These are phyloP conservation scores for Takifugu rubripes DNA, from an alignment of 2,797 vertebrate genomes.

Conservation along the genomic window DNA sequence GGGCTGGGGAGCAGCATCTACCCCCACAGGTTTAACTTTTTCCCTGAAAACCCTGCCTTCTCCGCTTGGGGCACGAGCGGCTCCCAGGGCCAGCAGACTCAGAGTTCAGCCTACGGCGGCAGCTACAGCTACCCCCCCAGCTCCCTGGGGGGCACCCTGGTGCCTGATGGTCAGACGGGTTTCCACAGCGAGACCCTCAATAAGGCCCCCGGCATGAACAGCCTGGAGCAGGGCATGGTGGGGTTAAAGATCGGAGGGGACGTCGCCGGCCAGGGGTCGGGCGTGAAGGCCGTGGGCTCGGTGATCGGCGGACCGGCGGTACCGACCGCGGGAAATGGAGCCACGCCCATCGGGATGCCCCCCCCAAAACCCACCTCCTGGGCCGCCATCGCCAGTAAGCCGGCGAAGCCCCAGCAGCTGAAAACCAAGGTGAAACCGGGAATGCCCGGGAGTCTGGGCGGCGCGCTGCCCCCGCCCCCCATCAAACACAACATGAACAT, in stretches of 20 bases:
- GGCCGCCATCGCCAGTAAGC: slow-evolving; percentile 95
- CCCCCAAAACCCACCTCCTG: slow-evolving; percentile 91
- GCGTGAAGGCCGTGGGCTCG: slow-evolving; percentile 88
- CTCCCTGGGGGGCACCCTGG: slow-evolving; percentile 89
- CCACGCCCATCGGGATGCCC: slow-evolving; percentile 84
- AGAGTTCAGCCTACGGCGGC: slow-evolving; percentile 90
- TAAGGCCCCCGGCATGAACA: slow-evolving; percentile 95
- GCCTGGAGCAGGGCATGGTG: slow-evolving; percentile 94
- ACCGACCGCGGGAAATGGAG: slow-evolving; percentile 81
- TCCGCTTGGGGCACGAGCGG: slow-evolving; percentile 94
- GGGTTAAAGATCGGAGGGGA: slow-evolving; percentile 91
- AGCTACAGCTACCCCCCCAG: slow-evolving; percentile 95
- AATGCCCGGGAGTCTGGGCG: slow-evolving; percentile 74
- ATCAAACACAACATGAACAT: slow-evolving; percentile 99
- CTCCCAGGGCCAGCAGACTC: slow-evolving; percentile 93
- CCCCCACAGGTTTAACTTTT: slow-evolving; percentile 94
- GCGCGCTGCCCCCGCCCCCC: slow-evolving; percentile 85
- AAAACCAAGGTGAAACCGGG: slow-evolving; percentile 90
- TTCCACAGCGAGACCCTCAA: slow-evolving; percentile 92
- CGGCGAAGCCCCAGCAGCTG: slow-evolving; percentile 87
- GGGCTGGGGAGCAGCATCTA: slow-evolving; percentile 92
- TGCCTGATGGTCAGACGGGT: slow-evolving; percentile 89
- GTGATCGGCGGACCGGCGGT: slow-evolving; percentile 85
- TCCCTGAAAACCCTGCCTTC: slow-evolving; percentile 93
- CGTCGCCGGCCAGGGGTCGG: slow-evolving; percentile 78